phyloP scores from a whole-genome alignment of 2,888 invertebrate species.

The Leptinotarsa juncta region DNA sequence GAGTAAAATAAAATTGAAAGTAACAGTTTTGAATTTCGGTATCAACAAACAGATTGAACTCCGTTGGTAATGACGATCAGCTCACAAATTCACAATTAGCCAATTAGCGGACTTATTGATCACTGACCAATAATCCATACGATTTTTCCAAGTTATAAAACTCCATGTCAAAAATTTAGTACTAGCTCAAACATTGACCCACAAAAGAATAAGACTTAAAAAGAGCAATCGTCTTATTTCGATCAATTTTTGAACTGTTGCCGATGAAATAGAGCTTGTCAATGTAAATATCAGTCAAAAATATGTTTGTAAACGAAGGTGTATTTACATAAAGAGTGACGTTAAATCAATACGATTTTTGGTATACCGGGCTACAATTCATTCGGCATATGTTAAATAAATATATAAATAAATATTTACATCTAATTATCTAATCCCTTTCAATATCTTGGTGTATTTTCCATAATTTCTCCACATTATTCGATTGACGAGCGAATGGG shows the following conservation, averaged over 20 bases:
- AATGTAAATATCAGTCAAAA: conserved; percentile 19
- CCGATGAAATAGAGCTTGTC: conserved; percentile 3
- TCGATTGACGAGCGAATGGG: too few species aligned
- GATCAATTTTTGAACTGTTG: conserved; percentile 58
- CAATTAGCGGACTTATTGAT: background rate
- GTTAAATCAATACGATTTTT: background rate
- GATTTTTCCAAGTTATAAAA: background rate
- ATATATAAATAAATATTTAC: too few species aligned
- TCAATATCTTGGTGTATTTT: too few species aligned
- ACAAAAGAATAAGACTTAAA: conserved; percentile 63
- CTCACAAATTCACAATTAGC: too few species aligned
- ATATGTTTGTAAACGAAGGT: conserved; percentile 11
- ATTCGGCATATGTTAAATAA: too few species aligned
- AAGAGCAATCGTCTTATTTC: conserved; percentile 58
- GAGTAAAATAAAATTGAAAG: too few species aligned
- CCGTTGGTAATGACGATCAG: too few species aligned
- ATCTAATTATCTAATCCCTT: too few species aligned
- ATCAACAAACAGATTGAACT: too few species aligned
- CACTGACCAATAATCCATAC: background rate
- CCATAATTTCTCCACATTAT: too few species aligned
- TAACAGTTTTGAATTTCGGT: too few species aligned
- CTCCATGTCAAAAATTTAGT: conserved; percentile 23
- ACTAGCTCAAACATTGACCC: conserved; percentile 62
- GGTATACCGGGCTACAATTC: background rate
- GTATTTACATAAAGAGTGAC: conserved; percentile 21